Conservation (phyloP, 1,140 invertebrate genomes). For the Episyrphus balteatus region DNA sequence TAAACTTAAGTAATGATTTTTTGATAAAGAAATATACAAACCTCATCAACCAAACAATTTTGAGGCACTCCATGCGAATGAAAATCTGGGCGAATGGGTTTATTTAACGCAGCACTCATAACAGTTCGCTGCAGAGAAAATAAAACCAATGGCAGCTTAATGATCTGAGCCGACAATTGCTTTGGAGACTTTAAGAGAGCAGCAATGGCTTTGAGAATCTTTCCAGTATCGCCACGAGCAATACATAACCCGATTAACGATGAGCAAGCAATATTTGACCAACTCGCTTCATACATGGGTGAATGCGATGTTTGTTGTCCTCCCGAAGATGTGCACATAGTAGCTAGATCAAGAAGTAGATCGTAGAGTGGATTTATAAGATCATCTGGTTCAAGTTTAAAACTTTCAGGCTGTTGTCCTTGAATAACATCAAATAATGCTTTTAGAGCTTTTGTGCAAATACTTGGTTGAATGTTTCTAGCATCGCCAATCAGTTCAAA, state of each 20-base stretch:
- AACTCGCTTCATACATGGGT: conserved; percentile 49
- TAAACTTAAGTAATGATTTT: too few relatives aligned
- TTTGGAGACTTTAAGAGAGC: conserved; percentile 79
- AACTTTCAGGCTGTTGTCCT: conserved; percentile 43
- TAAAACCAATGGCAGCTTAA: conserved; percentile 79
- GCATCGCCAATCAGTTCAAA: conserved; percentile 87
- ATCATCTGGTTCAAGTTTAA: conserved; percentile 53
- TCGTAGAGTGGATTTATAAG: conserved; percentile 71
- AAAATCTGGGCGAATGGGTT: conserved; percentile 74
- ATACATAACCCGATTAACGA: conserved; percentile 83
- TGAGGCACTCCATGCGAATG: conserved; percentile 75
- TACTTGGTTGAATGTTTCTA: conserved; percentile 59
- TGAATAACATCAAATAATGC: conserved; percentile 85
- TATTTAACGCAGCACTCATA: conserved; percentile 75
- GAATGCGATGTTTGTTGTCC: conserved; percentile 30
- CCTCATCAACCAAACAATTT: conserved; percentile 62
- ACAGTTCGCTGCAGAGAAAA: conserved; percentile 80
- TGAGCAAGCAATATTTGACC: conserved; percentile 79
- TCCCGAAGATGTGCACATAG: conserved; percentile 47
- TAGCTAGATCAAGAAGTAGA: conserved; percentile 66
- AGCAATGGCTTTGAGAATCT: conserved; percentile 73
- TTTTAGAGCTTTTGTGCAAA: conserved; percentile 77
- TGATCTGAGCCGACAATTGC: conserved; percentile 63
- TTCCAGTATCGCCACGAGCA: conserved; percentile 87
- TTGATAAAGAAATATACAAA: too few relatives aligned